phyloP scores from a whole-genome alignment of 2,888 invertebrate genomes.

The Trichogramma evanescens region DNA sequence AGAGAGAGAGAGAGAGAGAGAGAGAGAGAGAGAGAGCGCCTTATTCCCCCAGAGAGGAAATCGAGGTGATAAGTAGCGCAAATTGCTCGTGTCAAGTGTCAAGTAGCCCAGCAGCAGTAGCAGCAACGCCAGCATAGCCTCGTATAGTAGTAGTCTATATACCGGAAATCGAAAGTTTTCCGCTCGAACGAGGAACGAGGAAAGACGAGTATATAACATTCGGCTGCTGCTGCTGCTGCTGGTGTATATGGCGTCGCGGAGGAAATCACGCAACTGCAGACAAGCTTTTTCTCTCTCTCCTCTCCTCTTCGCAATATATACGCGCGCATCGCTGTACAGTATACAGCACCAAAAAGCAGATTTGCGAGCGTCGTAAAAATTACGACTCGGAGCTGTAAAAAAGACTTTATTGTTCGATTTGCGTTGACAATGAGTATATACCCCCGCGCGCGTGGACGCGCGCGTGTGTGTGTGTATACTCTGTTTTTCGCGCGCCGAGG shows the following conservation, averaged over 20 bases:
- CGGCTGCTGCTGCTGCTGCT: too few relatives aligned
- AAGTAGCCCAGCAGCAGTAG: too few relatives aligned
- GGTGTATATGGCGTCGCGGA: background rate
- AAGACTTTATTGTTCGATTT: background rate
- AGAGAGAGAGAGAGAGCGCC: too few relatives aligned
- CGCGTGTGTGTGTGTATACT: background rate
- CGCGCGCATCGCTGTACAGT: background rate
- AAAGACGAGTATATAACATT: background rate
- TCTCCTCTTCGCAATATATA: background rate
- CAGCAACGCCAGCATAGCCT: too few relatives aligned
- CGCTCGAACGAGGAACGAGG: slow-evolving; percentile 15
- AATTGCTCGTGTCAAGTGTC: too few relatives aligned
- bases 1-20: too few relatives aligned
- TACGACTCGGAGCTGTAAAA: background rate
- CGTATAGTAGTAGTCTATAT: too few relatives aligned
- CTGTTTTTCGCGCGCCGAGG: background rate
- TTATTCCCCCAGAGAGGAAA: too few relatives aligned
- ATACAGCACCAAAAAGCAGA: background rate
- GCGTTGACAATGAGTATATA: background rate
- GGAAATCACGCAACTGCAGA: slow-evolving; percentile 19
- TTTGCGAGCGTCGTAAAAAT: background rate
- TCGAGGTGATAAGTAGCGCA: too few relatives aligned
- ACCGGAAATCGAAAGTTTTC: slow-evolving; percentile 35
- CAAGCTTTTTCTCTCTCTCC: slow-evolving; percentile 26
- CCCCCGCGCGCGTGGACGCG: background rate